Base-by-base conservation (phyloP, 1,140 invertebrate species). In the Apis florea region DNA sequence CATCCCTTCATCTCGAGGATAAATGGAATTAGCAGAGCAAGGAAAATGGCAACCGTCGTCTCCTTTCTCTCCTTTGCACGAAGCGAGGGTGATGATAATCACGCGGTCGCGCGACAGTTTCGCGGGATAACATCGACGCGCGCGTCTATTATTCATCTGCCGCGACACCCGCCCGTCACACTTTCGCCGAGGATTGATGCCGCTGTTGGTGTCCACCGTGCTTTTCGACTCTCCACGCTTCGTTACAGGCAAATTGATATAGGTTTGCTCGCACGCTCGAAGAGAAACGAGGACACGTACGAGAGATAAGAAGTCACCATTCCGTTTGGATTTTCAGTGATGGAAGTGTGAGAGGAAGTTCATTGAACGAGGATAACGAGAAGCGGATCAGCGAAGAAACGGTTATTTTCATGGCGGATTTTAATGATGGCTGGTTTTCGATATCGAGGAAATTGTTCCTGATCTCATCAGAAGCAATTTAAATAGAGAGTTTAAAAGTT, bases 101-200 rank as follows among this genome's bases (percentile, higher is more conserved):
- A 53, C 31, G 78, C 11, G 31, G 26, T 21, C 13, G 26, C 31
- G 1, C n/a, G 12, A 5, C 0, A 13, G 6, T 15, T 12, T 5
- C 31, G 53, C 79, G 64, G 61, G 63, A 73, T 76, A 79, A 78
- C 82, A 59, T 51, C 58, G 51, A 66, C 54, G 24, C 70, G 58
- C 69, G 31, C 58, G 58, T 63, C 21, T 78, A 83, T 83, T 86
- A 86, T 86, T 86, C 80, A 59, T 72, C 67, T 1, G n/a, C 66
- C n/a, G 17, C 31, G 26, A 47, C 66, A 26, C 56, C 47, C 53
- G 56, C 59, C 13, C 49, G 1, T 15, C 53, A 31, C 21, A 85
- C 54, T 40, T 31, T 66, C 49, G 24, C 54, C 51, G 17, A 64
- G 70, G 79, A 87, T 79, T 86, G 78, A 86, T 87, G 53, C 66